Base-by-base conservation (phyloP, 92 coral and sea anemone species). In the Porites rus region DNA sequence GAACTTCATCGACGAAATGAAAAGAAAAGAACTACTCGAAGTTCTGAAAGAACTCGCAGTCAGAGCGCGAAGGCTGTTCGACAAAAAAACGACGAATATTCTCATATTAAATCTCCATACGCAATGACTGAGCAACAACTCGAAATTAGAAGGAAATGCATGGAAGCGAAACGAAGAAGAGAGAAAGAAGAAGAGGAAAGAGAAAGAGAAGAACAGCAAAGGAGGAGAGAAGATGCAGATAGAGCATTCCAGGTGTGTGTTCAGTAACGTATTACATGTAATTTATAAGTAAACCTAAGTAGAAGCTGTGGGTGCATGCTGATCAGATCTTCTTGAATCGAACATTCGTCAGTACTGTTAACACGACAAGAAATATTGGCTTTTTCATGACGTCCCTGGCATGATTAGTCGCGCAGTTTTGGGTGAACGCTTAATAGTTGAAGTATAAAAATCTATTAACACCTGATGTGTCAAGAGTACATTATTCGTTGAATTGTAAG, bases 141-240 rank as follows among this genome's bases (percentile, higher is more conserved):
- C 16, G 92, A 96, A 87, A 96, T 96, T 10, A 96, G 95, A 72
- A 88, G 88, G 66, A 91, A 93, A 79, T 86, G 99, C 52, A 96
- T 86, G 71, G 98, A 96, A 79, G 99, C 99, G 3, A 96, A 95
- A 51, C 90, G 94, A 54, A 90, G 94, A 54, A 86, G 99, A 31
- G 94, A 90, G 74, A 96, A 95, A 25, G 99, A 96, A 90, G 99
- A 95, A 58, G 90, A 91, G 14, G 97, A 93, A 62, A 85, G 99
- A 79, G 95, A 92, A 14, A 70, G 89, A 21, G 99, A 96, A 65
- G 99, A 96, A 83, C 88, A 89, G 66, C 87, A 84, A 54, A 88
- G 98, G 62, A 96, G 95, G 80, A 69, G 95, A 59, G 98, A 96
- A 70, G 99, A 96, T 51, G 99, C 99, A 1, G 99, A 96, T 63